A percentile compares a stretch with the other conserved stretches of the same genome.
Conservation (phyloP, 1,140 invertebrate species). For the Cyclargus thomasi region DNA sequence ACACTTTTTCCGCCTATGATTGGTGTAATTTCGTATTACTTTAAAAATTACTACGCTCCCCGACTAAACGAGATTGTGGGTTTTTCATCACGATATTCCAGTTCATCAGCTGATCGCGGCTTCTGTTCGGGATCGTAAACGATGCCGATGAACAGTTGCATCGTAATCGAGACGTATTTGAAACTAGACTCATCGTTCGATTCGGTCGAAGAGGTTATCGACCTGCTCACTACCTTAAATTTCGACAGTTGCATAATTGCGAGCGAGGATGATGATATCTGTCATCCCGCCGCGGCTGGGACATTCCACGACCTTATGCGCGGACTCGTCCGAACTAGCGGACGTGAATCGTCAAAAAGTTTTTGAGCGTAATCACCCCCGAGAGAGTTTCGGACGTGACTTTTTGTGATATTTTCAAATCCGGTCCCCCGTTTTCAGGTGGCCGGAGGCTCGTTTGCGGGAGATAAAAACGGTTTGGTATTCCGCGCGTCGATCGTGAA, state of each 20-base stretch:
- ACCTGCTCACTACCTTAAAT: neutral
- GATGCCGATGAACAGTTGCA: neutral
- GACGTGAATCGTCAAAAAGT: neutral
- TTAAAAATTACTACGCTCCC: conserved; percentile 6
- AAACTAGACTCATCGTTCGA: neutral
- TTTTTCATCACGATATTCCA: neutral
- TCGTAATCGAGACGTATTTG: neutral
- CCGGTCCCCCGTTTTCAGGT: conserved; percentile 13
- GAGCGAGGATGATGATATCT: neutral
- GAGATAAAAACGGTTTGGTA: conserved; percentile 31
- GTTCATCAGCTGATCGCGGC: neutral
- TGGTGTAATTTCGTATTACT: conserved; percentile 15
- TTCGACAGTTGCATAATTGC: neutral
- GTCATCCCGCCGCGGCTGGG: neutral
- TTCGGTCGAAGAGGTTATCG: neutral
- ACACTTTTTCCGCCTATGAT: conserved; percentile 13
- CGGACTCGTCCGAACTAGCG: neutral
- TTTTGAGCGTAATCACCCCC: neutral
- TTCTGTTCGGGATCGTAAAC: neutral
- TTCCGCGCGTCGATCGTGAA: conserved; percentile 45
- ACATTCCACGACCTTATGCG: neutral
- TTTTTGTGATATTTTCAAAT: neutral
- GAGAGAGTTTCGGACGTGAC: conserved; percentile 2
- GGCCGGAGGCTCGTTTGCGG: conserved; percentile 17
- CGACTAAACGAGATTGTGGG: neutral